phyloP scores from a whole-genome alignment of 2,797 vertebrate genomes.

The Sebastes steindachneri region DNA sequence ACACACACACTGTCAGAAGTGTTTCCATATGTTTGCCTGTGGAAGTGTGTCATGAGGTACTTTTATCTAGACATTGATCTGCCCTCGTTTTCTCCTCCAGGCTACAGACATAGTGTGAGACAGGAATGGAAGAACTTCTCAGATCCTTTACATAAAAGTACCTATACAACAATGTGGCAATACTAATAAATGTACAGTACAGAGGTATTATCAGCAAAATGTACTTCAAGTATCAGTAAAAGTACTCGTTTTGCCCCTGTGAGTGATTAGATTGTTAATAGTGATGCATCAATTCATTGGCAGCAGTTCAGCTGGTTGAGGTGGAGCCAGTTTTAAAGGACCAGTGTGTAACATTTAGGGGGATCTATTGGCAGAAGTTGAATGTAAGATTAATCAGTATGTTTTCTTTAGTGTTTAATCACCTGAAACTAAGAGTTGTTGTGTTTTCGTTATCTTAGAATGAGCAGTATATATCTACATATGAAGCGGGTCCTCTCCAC shows the following conservation, averaged over 20 bases:
- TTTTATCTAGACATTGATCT: conserved; percentile 50
- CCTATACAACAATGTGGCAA: neutral
- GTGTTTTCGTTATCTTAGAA: too few relatives aligned
- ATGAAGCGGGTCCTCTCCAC: accelerated
- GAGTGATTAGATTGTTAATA: neutral
- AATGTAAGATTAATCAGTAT: too few relatives aligned
- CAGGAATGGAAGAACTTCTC: neutral
- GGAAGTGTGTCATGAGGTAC: conserved; percentile 38
- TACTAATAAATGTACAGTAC: neutral
- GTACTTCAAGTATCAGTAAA: neutral
- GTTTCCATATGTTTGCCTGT: conserved; percentile 47
- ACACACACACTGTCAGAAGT: conserved; percentile 7
- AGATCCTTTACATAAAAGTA: neutral
- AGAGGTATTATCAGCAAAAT: neutral
- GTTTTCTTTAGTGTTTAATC: too few relatives aligned
- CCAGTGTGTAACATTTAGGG: too few relatives aligned
- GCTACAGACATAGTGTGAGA: conserved; percentile 10
- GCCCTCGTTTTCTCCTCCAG: conserved; percentile 20
- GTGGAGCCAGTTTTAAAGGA: neutral
- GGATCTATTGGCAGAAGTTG: too few relatives aligned
- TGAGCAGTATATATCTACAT: too few relatives aligned
- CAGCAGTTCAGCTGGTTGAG: neutral
- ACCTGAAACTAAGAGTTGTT: too few relatives aligned
- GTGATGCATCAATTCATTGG: neutral
- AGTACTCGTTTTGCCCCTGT: neutral